Evolutionary conservation across 2,797 vertebrate species (phyloP).

Genomic region (Falco concolor): DNA sequence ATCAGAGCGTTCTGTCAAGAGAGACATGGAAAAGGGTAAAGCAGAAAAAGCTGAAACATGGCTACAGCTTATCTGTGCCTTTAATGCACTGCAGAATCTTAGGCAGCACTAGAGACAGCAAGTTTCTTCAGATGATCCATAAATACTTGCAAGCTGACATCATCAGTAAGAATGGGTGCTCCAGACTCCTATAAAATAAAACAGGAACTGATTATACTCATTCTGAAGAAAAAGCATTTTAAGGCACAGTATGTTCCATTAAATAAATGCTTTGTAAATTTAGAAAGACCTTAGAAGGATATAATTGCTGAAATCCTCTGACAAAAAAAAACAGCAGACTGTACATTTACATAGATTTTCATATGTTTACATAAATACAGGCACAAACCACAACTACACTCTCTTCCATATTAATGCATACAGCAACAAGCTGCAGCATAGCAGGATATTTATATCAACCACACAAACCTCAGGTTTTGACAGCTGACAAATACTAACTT

Average conservation of each 20-base stretch:
- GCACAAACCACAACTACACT: not conserved
- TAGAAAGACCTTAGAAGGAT: not conserved
- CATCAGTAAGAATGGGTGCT: slow-evolving; percentile 95
- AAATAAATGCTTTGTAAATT: slow-evolving; percentile 5
- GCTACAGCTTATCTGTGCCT: slow-evolving; percentile 41
- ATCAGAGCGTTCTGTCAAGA: slow-evolving; percentile 47
- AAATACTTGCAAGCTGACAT: slow-evolving; percentile 97
- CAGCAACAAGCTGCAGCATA: not conserved
- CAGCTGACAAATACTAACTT: not conserved
- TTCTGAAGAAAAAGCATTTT: not conserved
- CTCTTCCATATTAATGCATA: not conserved
- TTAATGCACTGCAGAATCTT: slow-evolving; percentile 33
- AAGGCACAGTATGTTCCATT: not conserved
- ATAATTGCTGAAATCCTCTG: not conserved
- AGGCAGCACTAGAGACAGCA: slow-evolving; percentile 93
- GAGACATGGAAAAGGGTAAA: slow-evolving; percentile 15
- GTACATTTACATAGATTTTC: slow-evolving; percentile 12
- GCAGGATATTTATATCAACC: not conserved
- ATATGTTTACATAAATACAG: not conserved
- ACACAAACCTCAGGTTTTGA: not conserved
- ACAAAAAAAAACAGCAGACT: not conserved
- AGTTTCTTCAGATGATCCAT: slow-evolving; percentile 99
- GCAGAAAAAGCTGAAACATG: slow-evolving; percentile 32
- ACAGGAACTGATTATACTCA: not conserved
- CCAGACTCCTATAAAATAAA: slow-evolving; percentile 84